Percentiles rank a stretch among this genome's conserved stretches.
phyloP scores from a whole-genome alignment of 2,797 vertebrate genomes.

The Sternarchorhynchus goeldii region DNA sequence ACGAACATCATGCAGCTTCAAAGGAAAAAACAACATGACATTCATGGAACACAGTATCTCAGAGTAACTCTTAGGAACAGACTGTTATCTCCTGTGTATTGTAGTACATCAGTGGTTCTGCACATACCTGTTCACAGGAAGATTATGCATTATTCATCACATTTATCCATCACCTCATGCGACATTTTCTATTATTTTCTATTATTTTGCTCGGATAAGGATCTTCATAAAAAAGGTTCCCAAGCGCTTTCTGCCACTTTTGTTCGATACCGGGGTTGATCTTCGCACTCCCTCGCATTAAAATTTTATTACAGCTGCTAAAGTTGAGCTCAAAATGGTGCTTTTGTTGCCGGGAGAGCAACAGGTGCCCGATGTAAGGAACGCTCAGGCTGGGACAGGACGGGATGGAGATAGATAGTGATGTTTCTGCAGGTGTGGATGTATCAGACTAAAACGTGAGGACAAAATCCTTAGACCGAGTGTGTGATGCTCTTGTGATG shows the following conservation, averaged over 20 bases:
- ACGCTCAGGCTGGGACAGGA: not conserved
- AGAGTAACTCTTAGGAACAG: constrained; percentile 30
- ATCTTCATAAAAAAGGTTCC: constrained; percentile 58
- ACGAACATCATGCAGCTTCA: not conserved
- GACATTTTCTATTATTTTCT: constrained; percentile 59
- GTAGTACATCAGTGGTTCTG: constrained; percentile 49
- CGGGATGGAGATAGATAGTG: not conserved
- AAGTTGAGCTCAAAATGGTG: constrained; percentile 75
- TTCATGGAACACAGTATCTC: constrained; percentile 23
- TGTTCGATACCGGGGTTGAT: constrained; percentile 17
- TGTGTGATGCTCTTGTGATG: not conserved
- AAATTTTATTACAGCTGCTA: constrained; percentile 79
- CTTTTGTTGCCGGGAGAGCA: constrained; percentile 78
- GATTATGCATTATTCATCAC: constrained; percentile 62
- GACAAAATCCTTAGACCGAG: constrained; percentile 3
- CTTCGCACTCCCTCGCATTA: constrained; percentile 71
- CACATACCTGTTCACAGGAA: constrained; percentile 54
- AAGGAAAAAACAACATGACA: not conserved
- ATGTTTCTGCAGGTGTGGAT: not conserved
- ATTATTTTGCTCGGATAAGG: constrained; percentile 55
- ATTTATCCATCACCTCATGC: constrained; percentile 54
- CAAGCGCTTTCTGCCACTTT: constrained; percentile 41
- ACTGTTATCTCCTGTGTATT: constrained; percentile 42
- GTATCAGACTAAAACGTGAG: not conserved
- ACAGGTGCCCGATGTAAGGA: constrained; percentile 61